These are phyloP conservation scores for Carollia perspicillata DNA, from an alignment of 2,113 vertebrate species.

Conservation along the genomic window DNA sequence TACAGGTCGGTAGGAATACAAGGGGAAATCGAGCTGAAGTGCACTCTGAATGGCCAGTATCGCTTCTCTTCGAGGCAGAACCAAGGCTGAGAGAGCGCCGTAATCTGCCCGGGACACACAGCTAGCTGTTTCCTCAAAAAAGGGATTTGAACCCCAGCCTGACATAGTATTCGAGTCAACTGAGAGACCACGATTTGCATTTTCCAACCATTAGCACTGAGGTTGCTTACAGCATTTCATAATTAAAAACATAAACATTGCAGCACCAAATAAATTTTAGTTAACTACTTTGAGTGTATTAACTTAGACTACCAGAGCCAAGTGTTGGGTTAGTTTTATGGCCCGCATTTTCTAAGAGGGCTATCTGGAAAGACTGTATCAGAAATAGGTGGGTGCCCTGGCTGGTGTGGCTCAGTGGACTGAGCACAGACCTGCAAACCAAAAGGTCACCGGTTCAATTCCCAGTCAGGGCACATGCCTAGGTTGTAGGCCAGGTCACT, in stretches of 20 bases:
- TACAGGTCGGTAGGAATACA: neutral
- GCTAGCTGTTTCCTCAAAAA: neutral
- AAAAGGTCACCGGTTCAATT: too few relatives aligned
- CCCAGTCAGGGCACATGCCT: too few relatives aligned
- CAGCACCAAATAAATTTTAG: neutral
- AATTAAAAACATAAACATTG: neutral
- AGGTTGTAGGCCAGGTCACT: too few relatives aligned
- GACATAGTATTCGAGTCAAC: neutral
- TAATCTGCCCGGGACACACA: neutral
- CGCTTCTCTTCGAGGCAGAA: neutral
- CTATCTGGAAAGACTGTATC: neutral
- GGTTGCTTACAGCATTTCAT: neutral
- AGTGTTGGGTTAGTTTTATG: neutral
- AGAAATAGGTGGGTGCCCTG: neutral
- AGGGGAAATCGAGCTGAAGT: neutral
- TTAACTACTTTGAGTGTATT: neutral
- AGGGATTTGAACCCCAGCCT: neutral
- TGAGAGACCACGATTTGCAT: neutral
- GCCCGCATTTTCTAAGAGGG: neutral
- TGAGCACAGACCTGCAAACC: too few relatives aligned
- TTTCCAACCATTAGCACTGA: neutral
- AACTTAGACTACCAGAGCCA: neutral
- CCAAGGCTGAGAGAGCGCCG: neutral
- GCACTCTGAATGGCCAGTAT: neutral
- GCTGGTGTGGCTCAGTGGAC: too few relatives aligned